Percentiles rank a stretch among this genome's conserved stretches.
Conservation (phyloP, 2,888 invertebrate species). For the Diadegma fenestrale region DNA sequence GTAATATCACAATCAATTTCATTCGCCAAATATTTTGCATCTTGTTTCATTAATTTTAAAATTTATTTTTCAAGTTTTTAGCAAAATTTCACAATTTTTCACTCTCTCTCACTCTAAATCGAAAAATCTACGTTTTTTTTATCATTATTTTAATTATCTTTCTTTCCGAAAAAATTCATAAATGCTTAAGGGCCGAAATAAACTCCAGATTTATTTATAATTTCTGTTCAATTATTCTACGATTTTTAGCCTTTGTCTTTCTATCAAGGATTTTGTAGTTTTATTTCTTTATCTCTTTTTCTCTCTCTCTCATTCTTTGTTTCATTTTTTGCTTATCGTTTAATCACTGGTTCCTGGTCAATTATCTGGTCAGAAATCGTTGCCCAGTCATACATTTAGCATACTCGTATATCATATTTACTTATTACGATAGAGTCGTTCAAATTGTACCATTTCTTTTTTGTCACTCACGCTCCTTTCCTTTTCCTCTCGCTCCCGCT, state of each 20-base stretch:
- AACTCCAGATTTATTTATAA: slow-evolving; percentile 38
- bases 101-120: slow-evolving; percentile 45
- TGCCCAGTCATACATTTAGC: slow-evolving; percentile 65
- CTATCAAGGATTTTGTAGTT: slow-evolving; percentile 29
- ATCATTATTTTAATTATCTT: slow-evolving; percentile 11
- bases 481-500: background rate
- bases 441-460: slow-evolving; percentile 62
- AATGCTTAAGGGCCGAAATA: slow-evolving; percentile 58
- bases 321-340: slow-evolving; percentile 52
- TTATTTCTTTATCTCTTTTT: slow-evolving; percentile 32
- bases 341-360: slow-evolving; percentile 71
- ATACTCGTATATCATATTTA: slow-evolving; percentile 44
- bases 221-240: slow-evolving; percentile 41
- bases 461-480: slow-evolving; percentile 1
- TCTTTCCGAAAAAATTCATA: slow-evolving; percentile 23
- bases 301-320: slow-evolving; percentile 30
- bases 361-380: slow-evolving; percentile 78
- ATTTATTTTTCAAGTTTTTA: slow-evolving; percentile 28
- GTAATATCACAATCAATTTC: slow-evolving; percentile 72
- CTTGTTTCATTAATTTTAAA: background rate
- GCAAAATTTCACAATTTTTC: slow-evolving; percentile 19
- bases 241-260: slow-evolving; percentile 37
- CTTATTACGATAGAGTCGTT: slow-evolving; percentile 62
- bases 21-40: slow-evolving; percentile 40
- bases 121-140: slow-evolving; percentile 56